These are phyloP conservation scores for Pangasius djambal DNA, from an alignment of 2,797 vertebrate species.

Conservation along the genomic window DNA sequence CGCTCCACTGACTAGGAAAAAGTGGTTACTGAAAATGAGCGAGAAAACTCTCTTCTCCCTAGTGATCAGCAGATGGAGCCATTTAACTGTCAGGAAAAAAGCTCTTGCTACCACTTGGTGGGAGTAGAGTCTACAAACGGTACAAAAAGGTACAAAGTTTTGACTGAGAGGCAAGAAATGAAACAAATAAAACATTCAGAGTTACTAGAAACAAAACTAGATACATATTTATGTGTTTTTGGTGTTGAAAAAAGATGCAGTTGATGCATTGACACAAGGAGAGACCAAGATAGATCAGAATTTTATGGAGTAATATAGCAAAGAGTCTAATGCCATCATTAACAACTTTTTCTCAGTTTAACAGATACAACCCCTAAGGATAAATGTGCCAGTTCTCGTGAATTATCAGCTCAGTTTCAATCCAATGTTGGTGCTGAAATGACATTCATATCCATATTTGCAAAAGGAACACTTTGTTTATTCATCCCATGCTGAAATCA, in stretches of 20 bases:
- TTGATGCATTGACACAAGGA: background rate
- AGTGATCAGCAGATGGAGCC: constrained; percentile 39
- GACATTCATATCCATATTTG: background rate
- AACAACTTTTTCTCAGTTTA: background rate
- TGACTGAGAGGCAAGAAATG: background rate
- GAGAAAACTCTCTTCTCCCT: background rate
- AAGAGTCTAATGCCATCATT: background rate
- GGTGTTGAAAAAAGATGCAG: background rate
- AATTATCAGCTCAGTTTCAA: background rate
- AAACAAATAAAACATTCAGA: background rate
- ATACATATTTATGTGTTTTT: background rate
- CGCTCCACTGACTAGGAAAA: background rate
- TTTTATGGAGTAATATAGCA: background rate
- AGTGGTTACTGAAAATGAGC: background rate
- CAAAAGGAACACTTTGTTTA: constrained; percentile 34
- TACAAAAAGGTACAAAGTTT: background rate
- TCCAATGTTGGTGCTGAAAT: background rate
- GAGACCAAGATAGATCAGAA: background rate
- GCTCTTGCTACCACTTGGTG: background rate
- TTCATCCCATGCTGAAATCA: constrained; percentile 35
- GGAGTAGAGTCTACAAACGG: background rate
- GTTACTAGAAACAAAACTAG: background rate
- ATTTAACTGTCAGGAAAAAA: background rate
- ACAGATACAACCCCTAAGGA: background rate
- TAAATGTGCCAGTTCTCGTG: background rate